These are phyloP conservation scores for Ivindomyrus marchei DNA, from an alignment of 2,113 vertebrate species.

Conservation along the genomic window DNA sequence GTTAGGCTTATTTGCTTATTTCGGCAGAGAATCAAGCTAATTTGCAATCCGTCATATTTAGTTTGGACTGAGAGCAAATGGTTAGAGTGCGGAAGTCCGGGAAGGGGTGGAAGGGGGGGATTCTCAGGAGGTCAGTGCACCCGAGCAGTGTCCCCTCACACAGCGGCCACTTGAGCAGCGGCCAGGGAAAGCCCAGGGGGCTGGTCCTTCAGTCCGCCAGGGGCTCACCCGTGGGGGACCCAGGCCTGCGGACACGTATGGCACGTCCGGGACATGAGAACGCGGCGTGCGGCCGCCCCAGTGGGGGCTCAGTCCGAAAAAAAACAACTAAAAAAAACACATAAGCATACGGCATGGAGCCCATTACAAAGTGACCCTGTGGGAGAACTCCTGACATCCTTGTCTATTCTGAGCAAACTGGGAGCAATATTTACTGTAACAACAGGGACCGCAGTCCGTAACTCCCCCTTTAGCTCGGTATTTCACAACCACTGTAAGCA, in stretches of 20 bases:
- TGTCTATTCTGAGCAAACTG: neutral
- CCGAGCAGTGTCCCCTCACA: slow-evolving; percentile 2
- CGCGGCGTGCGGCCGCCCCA: neutral
- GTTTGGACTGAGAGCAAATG: neutral
- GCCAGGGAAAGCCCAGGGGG: slow-evolving; percentile 24
- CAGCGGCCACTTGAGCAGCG: neutral
- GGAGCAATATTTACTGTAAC: neutral
- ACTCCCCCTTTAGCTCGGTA: neutral
- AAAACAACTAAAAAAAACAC: neutral
- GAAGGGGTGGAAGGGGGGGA: neutral
- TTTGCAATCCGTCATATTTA: neutral
- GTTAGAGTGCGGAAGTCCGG: neutral
- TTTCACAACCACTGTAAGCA: neutral
- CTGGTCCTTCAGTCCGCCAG: neutral
- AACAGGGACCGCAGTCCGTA: neutral
- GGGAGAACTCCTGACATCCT: neutral
- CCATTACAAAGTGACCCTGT: neutral
- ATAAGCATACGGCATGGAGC: too few relatives aligned
- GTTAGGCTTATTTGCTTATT: neutral
- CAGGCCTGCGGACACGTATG: slow-evolving; percentile 53
- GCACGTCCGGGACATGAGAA: slow-evolving; percentile 60
- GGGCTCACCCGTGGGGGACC: slow-evolving; percentile 32
- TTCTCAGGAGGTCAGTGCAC: slow-evolving; percentile 51
- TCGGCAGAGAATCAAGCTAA: neutral
- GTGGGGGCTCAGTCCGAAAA: neutral